A percentile compares a stretch with the other conserved stretches of the same genome.
Evolutionary conservation across 2,888 invertebrate genomes (phyloP).

Genomic region (Toxonevra muliebris): DNA sequence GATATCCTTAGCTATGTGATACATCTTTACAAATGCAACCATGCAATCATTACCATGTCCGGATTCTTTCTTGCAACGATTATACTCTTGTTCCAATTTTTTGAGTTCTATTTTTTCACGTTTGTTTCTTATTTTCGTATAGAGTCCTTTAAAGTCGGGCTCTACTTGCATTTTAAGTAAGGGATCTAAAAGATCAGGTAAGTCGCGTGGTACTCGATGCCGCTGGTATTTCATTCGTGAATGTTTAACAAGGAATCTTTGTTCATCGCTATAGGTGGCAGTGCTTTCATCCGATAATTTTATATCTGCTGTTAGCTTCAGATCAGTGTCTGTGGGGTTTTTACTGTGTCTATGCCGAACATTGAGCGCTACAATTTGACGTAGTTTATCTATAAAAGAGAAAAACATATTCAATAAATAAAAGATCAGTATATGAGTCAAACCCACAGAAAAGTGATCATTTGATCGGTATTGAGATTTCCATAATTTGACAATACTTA

Average conservation of each 20-base stretch:
- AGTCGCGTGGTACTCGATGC: constrained; percentile 1
- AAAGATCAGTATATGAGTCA: too few relatives aligned
- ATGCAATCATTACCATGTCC: constrained; percentile 49
- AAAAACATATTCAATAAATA: too few relatives aligned
- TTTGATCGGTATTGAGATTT: too few relatives aligned
- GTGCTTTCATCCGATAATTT: background rate
- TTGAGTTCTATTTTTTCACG: constrained; percentile 50
- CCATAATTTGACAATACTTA: too few relatives aligned
- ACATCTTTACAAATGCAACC: constrained; percentile 56
- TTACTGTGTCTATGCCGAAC: constrained; percentile 33
- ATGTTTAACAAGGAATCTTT: constrained; percentile 41
- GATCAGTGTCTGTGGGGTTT: background rate
- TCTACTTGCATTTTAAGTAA: constrained; percentile 42
- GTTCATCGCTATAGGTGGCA: constrained; percentile 32
- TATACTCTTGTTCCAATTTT: constrained; percentile 53
- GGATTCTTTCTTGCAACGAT: constrained; percentile 54
- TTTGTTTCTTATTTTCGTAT: constrained; percentile 53
- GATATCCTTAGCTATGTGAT: constrained; percentile 57
- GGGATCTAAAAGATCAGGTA: constrained; percentile 49
- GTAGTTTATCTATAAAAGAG: constrained; percentile 44
- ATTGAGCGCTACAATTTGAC: constrained; percentile 46
- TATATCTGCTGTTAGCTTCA: constrained; percentile 10
- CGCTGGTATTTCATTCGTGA: constrained; percentile 27
- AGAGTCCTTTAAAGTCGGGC: constrained; percentile 49
- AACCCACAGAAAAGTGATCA: too few relatives aligned